phyloP scores from a whole-genome alignment of 2,888 invertebrate species.

The Drosophila algonquin region DNA sequence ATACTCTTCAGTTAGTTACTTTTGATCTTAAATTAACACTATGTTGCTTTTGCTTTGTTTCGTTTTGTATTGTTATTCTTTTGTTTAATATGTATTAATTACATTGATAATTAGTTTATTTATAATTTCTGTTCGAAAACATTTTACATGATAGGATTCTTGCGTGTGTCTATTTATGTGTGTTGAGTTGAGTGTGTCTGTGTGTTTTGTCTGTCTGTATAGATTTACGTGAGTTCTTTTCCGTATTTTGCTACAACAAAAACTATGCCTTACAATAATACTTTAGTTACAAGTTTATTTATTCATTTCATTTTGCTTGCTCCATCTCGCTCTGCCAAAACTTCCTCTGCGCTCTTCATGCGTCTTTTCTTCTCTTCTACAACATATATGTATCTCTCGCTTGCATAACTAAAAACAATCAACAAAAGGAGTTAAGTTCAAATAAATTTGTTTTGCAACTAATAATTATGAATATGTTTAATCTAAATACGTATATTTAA shows the following conservation, averaged over 20 bases:
- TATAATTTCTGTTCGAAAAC: slow-evolving; percentile 68
- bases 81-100: slow-evolving; percentile 75
- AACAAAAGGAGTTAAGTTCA: slow-evolving; percentile 70
- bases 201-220: slow-evolving; percentile 46
- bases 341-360: slow-evolving; percentile 51
- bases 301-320: slow-evolving; percentile 35
- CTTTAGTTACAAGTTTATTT: slow-evolving; percentile 72
- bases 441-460: slow-evolving; percentile 70
- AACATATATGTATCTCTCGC: slow-evolving; percentile 27
- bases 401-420: slow-evolving; percentile 72
- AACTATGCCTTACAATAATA: slow-evolving; percentile 78
- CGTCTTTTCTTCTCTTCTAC: slow-evolving; percentile 12
- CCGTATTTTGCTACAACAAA: slow-evolving; percentile 72
- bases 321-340: slow-evolving; percentile 59
- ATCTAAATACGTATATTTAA: slow-evolving; percentile 19
- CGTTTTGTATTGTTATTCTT: slow-evolving; percentile 27
- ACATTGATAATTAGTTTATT: slow-evolving; percentile 77
- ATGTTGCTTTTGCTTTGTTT: slow-evolving; percentile 46
- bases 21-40: slow-evolving; percentile 66
- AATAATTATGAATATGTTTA: slow-evolving; percentile 41
- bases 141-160: slow-evolving; percentile 73
- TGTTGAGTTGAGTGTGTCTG: slow-evolving; percentile 14
- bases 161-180: slow-evolving; percentile 35
- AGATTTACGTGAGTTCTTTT: slow-evolving; percentile 20
- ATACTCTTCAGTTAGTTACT: slow-evolving; percentile 35